Evolutionary conservation across 2,113 vertebrate genomes (phyloP), one percentile per base, ranked within the genome.

Genomic region (Syrmaticus mikado): DNA sequence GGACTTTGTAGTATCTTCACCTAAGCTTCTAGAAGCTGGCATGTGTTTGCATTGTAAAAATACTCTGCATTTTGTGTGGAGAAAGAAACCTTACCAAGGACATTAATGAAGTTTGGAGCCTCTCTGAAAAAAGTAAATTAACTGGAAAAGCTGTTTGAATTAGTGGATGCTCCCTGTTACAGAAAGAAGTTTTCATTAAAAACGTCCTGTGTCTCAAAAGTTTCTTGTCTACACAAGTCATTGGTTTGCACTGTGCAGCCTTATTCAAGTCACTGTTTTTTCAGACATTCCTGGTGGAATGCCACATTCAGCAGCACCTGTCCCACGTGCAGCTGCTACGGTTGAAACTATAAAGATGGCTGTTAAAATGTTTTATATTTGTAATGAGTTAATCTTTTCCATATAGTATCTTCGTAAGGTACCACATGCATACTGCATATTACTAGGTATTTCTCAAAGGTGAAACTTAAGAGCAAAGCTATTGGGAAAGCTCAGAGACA

Each of bases 321-420:
- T 43, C 46, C n/a, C 0, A 0, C n/a, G 8, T 46, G 6, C 41
- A 68, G 78, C 43, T 82, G 53, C 82, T 57, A 0, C n/a, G 10
- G 27, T 46, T 66, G 65, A 74, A 83, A 17, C 50, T 34, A 2
- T 55, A 16, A 74, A 71, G 22, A 43, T 5, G 0, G 6, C 2
- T 64, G 6, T 84, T 68, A 30, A 61, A 57, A 25, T 81, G 34
- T 53, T 68, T 25, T 77, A 32, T 90, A 50, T 68, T 55, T 78
- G 22, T 41, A 2, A 24, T 19, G 30, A 5, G 17, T 80, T 85
- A 41, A n/a, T 89, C 14, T 73, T 87, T 81, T 75, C 55, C 11
- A 2, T 13, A 0, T 7, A 34, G 5, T 48, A 13, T 80, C 66
- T 82, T 65, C 19, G 60, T 55, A 74, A 55, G 5, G 5, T 75